phyloP scores from a whole-genome alignment of 2,113 vertebrate species.

The Capreolus pygargus region DNA sequence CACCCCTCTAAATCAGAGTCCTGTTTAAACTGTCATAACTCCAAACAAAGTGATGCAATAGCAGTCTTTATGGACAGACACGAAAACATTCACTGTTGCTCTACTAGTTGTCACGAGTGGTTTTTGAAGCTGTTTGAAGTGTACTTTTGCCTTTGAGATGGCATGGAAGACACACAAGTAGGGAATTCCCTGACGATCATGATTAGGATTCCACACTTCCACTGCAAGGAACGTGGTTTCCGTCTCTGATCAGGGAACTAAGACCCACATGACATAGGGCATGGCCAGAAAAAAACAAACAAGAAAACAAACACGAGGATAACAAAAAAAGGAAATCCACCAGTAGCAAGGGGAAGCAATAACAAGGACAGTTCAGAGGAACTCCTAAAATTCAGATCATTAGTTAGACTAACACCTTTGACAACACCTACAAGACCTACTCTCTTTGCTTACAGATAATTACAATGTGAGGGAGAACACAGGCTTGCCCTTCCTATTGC shows the following conservation, averaged over 20 bases:
- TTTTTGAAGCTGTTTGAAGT: background rate
- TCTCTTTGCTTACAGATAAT: background rate
- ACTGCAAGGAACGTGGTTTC: background rate
- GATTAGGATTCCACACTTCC: background rate
- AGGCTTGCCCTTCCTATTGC: background rate
- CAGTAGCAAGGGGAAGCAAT: background rate
- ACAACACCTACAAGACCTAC: background rate
- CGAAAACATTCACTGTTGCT: background rate
- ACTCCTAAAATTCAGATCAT: background rate
- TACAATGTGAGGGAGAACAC: background rate
- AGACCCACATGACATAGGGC: background rate
- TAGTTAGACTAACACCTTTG: background rate
- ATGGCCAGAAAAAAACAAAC: background rate
- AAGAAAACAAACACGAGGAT: background rate
- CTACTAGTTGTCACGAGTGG: background rate
- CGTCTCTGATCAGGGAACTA: background rate
- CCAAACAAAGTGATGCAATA: background rate
- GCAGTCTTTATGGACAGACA: background rate
- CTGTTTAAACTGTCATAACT: background rate
- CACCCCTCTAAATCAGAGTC: background rate
- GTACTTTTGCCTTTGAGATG: background rate
- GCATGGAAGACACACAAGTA: background rate
- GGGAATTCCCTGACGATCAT: background rate
- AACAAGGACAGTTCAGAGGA: background rate
- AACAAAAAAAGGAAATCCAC: background rate